A percentile compares a stretch with the other conserved stretches of the same genome.
These are phyloP conservation scores for Megaustenia siamemsis DNA, from an alignment of 2,888 invertebrate genomes.

Conservation along the genomic window DNA sequence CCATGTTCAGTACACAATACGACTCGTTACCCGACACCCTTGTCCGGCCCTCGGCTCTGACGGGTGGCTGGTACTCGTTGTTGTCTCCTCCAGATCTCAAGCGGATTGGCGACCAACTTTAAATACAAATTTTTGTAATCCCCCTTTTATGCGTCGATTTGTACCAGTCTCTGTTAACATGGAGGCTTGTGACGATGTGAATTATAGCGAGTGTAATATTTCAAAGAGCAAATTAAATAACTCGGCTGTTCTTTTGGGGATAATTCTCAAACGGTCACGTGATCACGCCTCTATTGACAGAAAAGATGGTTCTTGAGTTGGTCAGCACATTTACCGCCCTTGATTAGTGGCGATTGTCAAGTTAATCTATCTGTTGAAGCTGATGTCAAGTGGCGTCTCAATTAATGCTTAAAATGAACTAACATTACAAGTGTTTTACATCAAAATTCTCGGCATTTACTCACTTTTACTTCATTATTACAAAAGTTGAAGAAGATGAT, in stretches of 20 bases:
- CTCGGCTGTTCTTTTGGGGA: background rate
- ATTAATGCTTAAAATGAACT: too few species aligned
- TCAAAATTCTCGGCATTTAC: too few species aligned
- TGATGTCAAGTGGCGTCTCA: too few species aligned
- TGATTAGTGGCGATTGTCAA: background rate
- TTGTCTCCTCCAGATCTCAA: background rate
- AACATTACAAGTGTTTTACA: too few species aligned
- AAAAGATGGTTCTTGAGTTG: background rate
- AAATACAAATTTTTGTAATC: constrained; percentile 46
- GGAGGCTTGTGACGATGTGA: background rate
- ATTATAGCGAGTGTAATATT: background rate
- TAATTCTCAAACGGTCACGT: background rate
- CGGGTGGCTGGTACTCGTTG: constrained; percentile 33
- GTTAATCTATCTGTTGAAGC: too few species aligned
- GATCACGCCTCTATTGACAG: background rate
- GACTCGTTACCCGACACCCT: constrained; percentile 36
- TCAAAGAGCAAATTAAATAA: constrained; percentile 31
- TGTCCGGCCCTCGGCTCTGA: constrained; percentile 31
- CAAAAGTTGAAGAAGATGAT: too few species aligned
- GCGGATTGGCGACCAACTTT: constrained; percentile 30
- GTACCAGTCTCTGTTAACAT: constrained; percentile 2
- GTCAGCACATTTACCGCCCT: background rate
- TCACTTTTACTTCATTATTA: too few species aligned
- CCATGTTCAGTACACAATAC: constrained; percentile 37
- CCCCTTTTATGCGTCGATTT: constrained; percentile 39